Conservation (phyloP, 2,797 vertebrate species). For the Sebastes cheni region DNA sequence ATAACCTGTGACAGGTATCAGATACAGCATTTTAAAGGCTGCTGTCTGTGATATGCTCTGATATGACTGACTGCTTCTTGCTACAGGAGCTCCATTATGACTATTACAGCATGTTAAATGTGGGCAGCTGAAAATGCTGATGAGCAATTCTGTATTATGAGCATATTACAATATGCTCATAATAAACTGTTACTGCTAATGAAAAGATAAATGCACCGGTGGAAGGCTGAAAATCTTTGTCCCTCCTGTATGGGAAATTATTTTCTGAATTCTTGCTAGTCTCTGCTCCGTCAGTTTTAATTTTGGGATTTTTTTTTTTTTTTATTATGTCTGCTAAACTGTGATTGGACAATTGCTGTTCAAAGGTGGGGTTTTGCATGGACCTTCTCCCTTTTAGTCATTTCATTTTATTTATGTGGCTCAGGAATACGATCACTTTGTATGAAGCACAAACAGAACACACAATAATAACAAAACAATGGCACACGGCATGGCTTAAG, state of each 20-base stretch:
- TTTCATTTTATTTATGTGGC: no score
- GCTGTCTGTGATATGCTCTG: background rate
- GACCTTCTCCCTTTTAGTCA: no score
- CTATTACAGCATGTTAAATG: background rate
- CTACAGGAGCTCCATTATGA: background rate
- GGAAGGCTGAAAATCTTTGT: no score
- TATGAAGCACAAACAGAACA: no score
- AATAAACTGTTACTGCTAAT: no score
- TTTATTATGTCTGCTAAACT: background rate
- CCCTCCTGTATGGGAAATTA: no score
- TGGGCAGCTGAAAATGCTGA: background rate
- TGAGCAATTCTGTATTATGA: background rate
- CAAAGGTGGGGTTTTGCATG: accelerated
- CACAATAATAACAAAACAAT: no score
- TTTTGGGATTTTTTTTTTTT: no score
- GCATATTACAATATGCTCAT: background rate
- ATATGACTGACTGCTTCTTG: background rate
- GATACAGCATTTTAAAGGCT: background rate
- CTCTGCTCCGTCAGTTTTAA: no score
- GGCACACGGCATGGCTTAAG: no score
- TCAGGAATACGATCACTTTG: accelerated
- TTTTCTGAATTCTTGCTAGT: no score
- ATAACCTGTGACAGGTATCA: background rate
- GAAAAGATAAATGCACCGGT: no score
- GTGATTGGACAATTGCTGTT: background rate